Percentiles rank a stretch among this genome's conserved stretches.
phyloP scores from a whole-genome alignment of 1,140 invertebrate species.

The Tetragonula clypearis region DNA sequence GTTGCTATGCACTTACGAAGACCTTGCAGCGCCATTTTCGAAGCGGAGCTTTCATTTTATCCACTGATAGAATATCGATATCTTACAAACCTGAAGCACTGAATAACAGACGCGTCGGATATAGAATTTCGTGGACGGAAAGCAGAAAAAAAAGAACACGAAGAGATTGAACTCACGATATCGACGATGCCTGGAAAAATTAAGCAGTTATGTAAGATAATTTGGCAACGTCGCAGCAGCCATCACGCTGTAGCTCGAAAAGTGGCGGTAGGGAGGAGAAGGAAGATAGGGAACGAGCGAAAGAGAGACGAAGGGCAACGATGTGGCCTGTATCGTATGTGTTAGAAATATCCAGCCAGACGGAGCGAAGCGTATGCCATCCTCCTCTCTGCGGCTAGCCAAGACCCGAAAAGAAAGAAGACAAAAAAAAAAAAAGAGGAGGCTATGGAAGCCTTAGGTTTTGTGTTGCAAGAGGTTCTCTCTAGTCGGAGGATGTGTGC shows the following conservation, averaged over 20 bases:
- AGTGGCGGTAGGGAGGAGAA: not conserved
- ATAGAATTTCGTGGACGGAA: not conserved
- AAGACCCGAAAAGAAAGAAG: constrained; percentile 61
- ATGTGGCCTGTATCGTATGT: constrained; percentile 49
- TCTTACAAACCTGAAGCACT: not conserved
- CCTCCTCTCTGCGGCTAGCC: constrained; percentile 58
- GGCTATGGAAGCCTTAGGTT: constrained; percentile 69
- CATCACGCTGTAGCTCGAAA: constrained; percentile 61
- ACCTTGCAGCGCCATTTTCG: not conserved
- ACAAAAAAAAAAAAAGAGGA: constrained; percentile 51
- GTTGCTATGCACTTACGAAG: not conserved
- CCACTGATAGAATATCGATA: not conserved
- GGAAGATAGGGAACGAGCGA: not conserved
- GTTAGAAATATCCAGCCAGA: constrained; percentile 74
- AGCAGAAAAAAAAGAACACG: not conserved
- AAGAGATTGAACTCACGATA: not conserved
- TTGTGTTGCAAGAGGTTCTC: constrained; percentile 68
- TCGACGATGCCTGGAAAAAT: constrained; percentile 51
- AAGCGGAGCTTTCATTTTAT: not conserved
- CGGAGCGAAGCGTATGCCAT: constrained; percentile 61
- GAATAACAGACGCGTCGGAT: not conserved
- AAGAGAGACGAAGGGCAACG: not conserved
- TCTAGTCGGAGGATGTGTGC: constrained; percentile 65
- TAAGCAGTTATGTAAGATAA: constrained; percentile 74
- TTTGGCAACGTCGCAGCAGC: constrained; percentile 79